Conservation (phyloP, 2,888 invertebrate genomes). For the Sesia bembeciformis region DNA sequence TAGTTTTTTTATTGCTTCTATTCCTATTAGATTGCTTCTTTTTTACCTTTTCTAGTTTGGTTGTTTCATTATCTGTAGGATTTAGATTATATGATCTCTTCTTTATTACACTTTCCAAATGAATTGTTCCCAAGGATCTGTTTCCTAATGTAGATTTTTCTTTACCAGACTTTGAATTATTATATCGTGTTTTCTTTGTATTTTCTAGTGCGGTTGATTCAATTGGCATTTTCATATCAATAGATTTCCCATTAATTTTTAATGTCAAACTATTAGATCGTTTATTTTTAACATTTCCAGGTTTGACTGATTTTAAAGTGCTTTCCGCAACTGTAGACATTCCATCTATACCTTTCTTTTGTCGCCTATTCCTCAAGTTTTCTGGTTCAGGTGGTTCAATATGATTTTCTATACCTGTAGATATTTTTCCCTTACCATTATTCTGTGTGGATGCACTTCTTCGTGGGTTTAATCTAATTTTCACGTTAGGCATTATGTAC, state of each 20-base stretch:
- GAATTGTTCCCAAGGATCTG: no score
- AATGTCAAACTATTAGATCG: no score
- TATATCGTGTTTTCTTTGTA: no score
- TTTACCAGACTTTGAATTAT: no score
- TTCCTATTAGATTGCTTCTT: not conserved
- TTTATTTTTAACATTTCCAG: no score
- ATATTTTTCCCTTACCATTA: conserved; percentile 36
- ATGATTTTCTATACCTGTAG: conserved; percentile 23
- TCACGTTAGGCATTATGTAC: conserved; percentile 53
- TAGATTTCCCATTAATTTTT: no score
- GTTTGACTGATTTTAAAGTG: no score
- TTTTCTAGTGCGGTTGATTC: no score
- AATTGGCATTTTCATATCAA: no score
- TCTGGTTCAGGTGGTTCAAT: not conserved
- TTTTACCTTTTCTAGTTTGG: not conserved
- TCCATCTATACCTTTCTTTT: no score
- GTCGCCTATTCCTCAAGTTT: not conserved
- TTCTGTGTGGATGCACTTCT: conserved; percentile 33
- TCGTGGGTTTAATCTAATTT: conserved; percentile 46
- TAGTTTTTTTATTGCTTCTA: not conserved
- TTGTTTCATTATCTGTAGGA: not conserved
- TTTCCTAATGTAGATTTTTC: no score
- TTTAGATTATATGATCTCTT: not conserved
- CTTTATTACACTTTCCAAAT: not conserved
- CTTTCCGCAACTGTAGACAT: no score